Conservation (phyloP, 2,888 invertebrate genomes). For the Macrophya annulata region DNA sequence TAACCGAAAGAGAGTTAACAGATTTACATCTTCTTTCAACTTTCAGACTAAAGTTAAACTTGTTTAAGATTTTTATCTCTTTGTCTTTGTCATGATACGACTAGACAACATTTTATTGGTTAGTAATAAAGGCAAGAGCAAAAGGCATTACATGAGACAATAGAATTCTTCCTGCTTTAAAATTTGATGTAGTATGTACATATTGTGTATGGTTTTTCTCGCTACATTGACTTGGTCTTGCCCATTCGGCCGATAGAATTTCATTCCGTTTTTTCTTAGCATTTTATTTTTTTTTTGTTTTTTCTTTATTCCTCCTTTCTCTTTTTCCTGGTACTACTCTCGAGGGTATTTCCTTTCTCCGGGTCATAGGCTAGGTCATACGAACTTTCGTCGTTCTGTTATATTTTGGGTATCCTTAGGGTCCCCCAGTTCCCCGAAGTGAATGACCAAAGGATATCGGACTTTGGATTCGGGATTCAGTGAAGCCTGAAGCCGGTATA, state of each 20-base stretch:
- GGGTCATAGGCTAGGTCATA: background rate
- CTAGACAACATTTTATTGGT: background rate
- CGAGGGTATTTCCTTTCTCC: background rate
- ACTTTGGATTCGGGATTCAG: too few species aligned
- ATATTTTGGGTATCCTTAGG: conserved; percentile 18
- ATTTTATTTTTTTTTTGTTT: too few species aligned
- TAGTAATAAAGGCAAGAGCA: background rate
- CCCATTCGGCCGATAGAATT: background rate
- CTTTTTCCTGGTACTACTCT: background rate
- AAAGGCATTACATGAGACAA: background rate
- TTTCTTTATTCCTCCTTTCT: background rate
- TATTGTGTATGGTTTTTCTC: conserved; percentile 9
- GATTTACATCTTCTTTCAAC: background rate
- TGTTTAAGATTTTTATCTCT: background rate
- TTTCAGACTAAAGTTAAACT: background rate
- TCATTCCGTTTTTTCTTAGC: background rate
- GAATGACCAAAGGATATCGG: background rate
- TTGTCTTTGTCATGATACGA: too few species aligned
- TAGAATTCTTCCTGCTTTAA: conserved; percentile 2
- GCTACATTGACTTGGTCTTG: conserved; percentile 21
- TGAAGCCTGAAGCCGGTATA: background rate
- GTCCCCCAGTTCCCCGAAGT: conserved; percentile 6
- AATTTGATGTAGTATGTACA: background rate
- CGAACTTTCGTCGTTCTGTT: conserved; percentile 5
- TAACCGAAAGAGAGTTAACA: background rate